A percentile compares a stretch with the other conserved stretches of the same genome.
Conservation (phyloP, 2,113 vertebrate species). For the Oceanodroma tethys region DNA sequence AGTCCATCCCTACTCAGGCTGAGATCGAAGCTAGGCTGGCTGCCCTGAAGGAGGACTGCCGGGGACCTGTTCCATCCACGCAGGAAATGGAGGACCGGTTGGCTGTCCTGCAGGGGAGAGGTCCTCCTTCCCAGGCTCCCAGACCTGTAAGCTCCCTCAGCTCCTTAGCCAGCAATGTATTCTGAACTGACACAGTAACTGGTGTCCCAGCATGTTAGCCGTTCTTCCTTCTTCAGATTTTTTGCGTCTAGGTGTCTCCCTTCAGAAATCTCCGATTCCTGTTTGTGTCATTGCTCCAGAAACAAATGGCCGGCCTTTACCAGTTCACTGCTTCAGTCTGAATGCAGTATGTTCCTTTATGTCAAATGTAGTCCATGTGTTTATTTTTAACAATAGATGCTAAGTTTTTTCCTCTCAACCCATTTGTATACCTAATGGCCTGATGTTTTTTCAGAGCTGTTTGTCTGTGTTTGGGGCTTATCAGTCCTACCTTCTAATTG, state of each 20-base stretch:
- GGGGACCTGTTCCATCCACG: slow-evolving; percentile 76
- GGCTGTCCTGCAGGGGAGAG: slow-evolving; percentile 81
- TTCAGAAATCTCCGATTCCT: neutral
- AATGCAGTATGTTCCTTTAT: neutral
- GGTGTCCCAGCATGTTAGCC: neutral
- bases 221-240: neutral
- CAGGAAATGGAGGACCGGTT: slow-evolving; percentile 88
- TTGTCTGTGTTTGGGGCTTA: neutral
- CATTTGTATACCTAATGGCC: neutral
- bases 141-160: slow-evolving; percentile 74
- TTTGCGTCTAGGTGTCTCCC: neutral
- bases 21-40: slow-evolving; percentile 90
- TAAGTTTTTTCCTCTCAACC: neutral
- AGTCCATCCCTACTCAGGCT: slow-evolving; percentile 82
- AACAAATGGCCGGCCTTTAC: neutral
- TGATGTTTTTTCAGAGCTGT: neutral
- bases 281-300: neutral
- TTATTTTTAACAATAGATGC: neutral
- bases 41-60: slow-evolving; percentile 78
- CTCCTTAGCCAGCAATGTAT: neutral
- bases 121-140: slow-evolving; percentile 71
- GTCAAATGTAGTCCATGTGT: neutral
- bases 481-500: neutral
- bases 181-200: neutral
- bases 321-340: neutral